A percentile compares a stretch with the other conserved stretches of the same genome.
These are phyloP conservation scores for Rhynchotus rufescens DNA, from an alignment of 2,797 vertebrate species.

Conservation along the genomic window DNA sequence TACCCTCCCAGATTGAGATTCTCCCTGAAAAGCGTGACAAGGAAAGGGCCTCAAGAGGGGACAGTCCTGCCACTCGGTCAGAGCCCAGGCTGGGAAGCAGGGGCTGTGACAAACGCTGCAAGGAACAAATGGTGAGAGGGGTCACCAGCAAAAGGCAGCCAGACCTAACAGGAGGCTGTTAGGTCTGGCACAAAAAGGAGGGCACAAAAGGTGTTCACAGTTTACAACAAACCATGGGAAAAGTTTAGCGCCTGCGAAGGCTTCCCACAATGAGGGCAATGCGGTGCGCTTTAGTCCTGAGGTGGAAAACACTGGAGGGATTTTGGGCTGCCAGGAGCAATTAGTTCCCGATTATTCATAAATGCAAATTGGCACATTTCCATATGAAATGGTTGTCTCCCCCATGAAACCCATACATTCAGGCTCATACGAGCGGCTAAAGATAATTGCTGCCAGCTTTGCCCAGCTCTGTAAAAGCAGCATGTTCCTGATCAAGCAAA, in stretches of 20 bases:
- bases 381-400: neutral
- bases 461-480: neutral
- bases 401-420: neutral
- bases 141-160: neutral
- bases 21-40: neutral
- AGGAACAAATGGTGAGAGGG: constrained; percentile 24
- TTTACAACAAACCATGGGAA: neutral
- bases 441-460: neutral
- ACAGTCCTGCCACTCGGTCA: neutral
- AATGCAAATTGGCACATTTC: neutral
- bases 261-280: neutral
- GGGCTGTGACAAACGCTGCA: neutral
- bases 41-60: neutral
- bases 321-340: neutral
- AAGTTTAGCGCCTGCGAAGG: neutral
- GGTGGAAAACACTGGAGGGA: neutral
- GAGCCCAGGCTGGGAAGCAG: neutral
- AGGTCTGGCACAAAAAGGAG: neutral
- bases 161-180: neutral
- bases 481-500: neutral
- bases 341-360: constrained; percentile 1
- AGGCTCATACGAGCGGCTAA: neutral
- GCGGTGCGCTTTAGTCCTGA: neutral
- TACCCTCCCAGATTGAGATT: neutral
- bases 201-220: neutral